Conservation (phyloP, 2,888 invertebrate genomes). For the Epinotia nisella region DNA sequence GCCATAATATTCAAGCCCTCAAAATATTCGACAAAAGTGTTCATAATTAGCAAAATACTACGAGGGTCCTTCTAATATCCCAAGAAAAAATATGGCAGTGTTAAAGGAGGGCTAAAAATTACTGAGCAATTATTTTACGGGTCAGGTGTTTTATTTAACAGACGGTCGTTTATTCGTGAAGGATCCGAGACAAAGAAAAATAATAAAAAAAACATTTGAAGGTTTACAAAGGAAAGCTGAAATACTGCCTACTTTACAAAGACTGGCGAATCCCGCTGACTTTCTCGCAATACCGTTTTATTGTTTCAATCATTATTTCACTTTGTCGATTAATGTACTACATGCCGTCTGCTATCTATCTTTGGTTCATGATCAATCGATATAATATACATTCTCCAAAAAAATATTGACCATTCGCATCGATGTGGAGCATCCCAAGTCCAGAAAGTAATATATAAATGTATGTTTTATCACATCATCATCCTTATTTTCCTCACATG, state of each 20-base stretch:
- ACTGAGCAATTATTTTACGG: slow-evolving; percentile 75
- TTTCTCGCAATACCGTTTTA: not conserved
- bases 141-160: slow-evolving; percentile 73
- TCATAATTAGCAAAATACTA: slow-evolving; percentile 31
- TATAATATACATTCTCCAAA: no score
- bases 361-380: no score
- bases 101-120: slow-evolving; percentile 72
- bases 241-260: slow-evolving; percentile 67
- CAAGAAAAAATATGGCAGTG: slow-evolving; percentile 59
- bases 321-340: not conserved
- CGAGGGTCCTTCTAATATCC: slow-evolving; percentile 4
- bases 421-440: no score
- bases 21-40: not conserved
- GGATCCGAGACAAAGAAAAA: slow-evolving; percentile 70
- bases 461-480: no score
- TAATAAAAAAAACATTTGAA: slow-evolving; percentile 69
- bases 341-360: no score
- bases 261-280: slow-evolving; percentile 52
- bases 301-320: not conserved
- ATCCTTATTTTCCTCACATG: no score
- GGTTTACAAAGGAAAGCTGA: slow-evolving; percentile 66
- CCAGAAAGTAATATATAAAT: no score
- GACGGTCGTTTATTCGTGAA: slow-evolving; percentile 59
- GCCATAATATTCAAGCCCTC: no score
- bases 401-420: no score